phyloP scores from a whole-genome alignment of 92 coral and sea anemone species.

The Meandrina meandrites region DNA sequence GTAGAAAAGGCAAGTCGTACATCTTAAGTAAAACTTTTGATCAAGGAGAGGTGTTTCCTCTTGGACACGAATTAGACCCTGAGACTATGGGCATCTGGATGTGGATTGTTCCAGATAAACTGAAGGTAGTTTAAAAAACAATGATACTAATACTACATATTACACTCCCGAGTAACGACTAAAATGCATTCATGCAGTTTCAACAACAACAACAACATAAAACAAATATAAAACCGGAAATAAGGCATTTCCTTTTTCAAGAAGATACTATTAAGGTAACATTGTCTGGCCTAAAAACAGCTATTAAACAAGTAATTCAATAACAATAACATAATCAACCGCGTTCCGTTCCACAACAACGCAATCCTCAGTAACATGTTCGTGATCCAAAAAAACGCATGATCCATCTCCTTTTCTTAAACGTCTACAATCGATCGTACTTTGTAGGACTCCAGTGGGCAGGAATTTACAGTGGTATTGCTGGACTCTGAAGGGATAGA shows the following conservation, averaged over 20 bases:
- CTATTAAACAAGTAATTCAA: too few species aligned
- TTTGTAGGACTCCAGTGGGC: constrained; percentile 31
- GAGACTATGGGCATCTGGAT: constrained; percentile 87
- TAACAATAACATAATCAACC: not conserved
- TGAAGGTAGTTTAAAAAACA: not conserved
- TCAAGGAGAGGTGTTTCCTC: constrained; percentile 46
- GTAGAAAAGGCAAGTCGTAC: constrained; percentile 25
- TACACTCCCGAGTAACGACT: too few species aligned
- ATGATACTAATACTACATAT: too few species aligned
- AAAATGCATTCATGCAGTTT: too few species aligned
- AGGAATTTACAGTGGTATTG: not conserved
- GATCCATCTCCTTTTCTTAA: not conserved
- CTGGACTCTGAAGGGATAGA: constrained; percentile 48
- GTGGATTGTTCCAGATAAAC: constrained; percentile 60
- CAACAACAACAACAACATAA: too few species aligned
- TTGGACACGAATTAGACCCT: constrained; percentile 74
- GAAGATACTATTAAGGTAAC: too few species aligned
- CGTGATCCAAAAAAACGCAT: too few species aligned
- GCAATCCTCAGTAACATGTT: too few species aligned
- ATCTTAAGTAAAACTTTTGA: constrained; percentile 21
- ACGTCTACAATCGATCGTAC: not conserved
- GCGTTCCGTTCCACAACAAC: too few species aligned
- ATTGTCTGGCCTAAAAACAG: too few species aligned
- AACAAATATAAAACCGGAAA: too few species aligned
- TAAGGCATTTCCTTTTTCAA: too few species aligned